A percentile compares a stretch with the other conserved stretches of the same genome.
Conservation (phyloP, 2,797 vertebrate genomes). For the Peromyscus attwateri region DNA sequence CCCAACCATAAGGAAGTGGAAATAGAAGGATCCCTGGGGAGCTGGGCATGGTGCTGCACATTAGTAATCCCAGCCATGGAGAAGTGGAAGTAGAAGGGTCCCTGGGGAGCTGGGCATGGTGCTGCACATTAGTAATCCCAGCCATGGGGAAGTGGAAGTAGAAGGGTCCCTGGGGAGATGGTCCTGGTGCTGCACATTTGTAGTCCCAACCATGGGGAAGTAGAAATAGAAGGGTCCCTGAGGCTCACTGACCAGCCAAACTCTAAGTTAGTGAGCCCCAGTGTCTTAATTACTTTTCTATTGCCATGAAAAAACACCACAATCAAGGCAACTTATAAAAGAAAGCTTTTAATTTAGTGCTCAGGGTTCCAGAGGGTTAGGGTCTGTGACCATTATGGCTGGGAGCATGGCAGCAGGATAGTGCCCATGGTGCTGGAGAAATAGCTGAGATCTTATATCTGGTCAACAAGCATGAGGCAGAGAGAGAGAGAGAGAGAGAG, state of each 20-base stretch:
- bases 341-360: not conserved
- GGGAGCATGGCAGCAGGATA: not conserved
- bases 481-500: too few relatives aligned
- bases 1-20: too few relatives aligned
- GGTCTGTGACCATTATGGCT: not conserved
- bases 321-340: not conserved
- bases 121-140: not conserved
- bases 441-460: not conserved
- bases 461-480: not conserved
- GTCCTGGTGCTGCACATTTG: not conserved
- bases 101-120: too few relatives aligned
- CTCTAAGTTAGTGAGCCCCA: not conserved
- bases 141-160: not conserved
- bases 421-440: not conserved
- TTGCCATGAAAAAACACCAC: not conserved
- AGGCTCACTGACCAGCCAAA: not conserved
- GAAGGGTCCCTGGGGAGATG: too few relatives aligned
- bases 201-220: not conserved
- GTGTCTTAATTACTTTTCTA: not conserved
- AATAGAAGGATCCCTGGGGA: too few relatives aligned
- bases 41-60: not conserved
- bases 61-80: not conserved
- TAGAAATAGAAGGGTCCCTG: too few relatives aligned
- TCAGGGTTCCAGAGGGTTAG: not conserved
- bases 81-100: too few relatives aligned